Base-by-base conservation (phyloP, 1,140 invertebrate genomes). In the Drosophila willistoni region DNA sequence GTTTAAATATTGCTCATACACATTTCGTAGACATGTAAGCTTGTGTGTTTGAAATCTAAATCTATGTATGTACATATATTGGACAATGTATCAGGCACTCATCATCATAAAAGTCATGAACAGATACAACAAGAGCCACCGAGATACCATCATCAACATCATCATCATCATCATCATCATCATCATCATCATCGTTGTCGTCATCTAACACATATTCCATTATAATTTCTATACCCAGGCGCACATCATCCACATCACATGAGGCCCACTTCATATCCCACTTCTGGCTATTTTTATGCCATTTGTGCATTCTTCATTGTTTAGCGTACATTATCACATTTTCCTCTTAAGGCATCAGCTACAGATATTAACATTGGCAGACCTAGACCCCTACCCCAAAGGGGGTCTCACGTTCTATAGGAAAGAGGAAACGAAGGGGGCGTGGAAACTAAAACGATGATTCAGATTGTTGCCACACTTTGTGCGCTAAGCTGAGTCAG, bases 381-480 rank as follows among this genome's bases (percentile, higher is more conserved):
- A 66, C 60, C 54, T 60, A 64, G 34, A 44, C 73, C 42, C 71
- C 39, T 63, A 42, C 34, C 19, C 25, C 7, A 17, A 22, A 22
- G 29, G 29, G 29, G 44, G 36, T 56, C 47, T 44, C 47, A 33
- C 19, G 10, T 10, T 60, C n/a, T 17, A 14, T 12, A 14, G 19
- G 14, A n/a, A n/a, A n/a, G 4, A 10, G 12, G 41, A 63, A 29
- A 29, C 29, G 25, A 51, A 64, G 47, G 29, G 47, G 39, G 10
- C 7, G 44, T 17, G 17, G 44, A 60, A 77, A 68, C 74, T 79
- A 82, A 76, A 87, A 77, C 79, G 82, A 87, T 86, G 82, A 83
- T 86, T 83, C 82, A 87, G 83, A 82, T 87, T 86, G 79, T 79
- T 82, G 83, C 75, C 75, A 76, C 83, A 79, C 79, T 86, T 76